phyloP scores from a whole-genome alignment of 2,113 vertebrate genomes.

The Oplegnathus fasciatus region DNA sequence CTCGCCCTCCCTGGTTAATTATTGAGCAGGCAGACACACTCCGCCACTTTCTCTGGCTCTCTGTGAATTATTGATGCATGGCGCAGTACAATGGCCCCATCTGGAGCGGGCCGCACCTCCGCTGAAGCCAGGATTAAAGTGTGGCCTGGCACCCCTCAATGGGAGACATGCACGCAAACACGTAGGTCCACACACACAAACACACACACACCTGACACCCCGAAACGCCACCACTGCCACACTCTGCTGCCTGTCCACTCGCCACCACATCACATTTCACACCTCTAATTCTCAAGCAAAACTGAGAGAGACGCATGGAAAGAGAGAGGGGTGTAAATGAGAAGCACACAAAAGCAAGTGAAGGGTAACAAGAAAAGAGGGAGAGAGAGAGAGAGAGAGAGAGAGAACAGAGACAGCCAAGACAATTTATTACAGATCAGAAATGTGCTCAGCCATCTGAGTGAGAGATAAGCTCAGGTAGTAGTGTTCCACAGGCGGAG shows the following conservation, averaged over 20 bases:
- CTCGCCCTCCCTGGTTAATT: conserved; percentile 82
- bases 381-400: not conserved
- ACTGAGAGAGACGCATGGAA: conserved; percentile 22
- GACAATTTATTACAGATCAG: conserved; percentile 50
- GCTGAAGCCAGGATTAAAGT: conserved; percentile 77
- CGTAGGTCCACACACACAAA: not conserved
- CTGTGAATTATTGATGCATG: conserved; percentile 85
- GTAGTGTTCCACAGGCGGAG: not conserved
- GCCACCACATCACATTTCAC: conserved; percentile 48
- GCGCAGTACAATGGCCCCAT: conserved; percentile 84
- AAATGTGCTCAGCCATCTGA: conserved; percentile 48
- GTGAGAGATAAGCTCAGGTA: conserved; percentile 33
- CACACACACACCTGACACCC: conserved; percentile 12
- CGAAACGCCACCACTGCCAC: conserved; percentile 8
- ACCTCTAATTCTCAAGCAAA: conserved; percentile 46
- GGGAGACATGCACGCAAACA: conserved; percentile 41
- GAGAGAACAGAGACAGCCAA: not conserved
- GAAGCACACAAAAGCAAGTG: conserved; percentile 25
- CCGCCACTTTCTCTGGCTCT: conserved; percentile 80
- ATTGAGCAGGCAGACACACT: conserved; percentile 85
- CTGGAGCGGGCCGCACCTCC: conserved; percentile 76
- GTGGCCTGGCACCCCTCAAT: conserved; percentile 66
- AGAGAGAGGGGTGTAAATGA: conserved; percentile 48
- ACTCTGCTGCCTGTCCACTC: conserved; percentile 30
- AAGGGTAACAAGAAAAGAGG: not conserved